Conservation (phyloP, 2,797 vertebrate genomes). For the Paedocypris micromegethes region DNA sequence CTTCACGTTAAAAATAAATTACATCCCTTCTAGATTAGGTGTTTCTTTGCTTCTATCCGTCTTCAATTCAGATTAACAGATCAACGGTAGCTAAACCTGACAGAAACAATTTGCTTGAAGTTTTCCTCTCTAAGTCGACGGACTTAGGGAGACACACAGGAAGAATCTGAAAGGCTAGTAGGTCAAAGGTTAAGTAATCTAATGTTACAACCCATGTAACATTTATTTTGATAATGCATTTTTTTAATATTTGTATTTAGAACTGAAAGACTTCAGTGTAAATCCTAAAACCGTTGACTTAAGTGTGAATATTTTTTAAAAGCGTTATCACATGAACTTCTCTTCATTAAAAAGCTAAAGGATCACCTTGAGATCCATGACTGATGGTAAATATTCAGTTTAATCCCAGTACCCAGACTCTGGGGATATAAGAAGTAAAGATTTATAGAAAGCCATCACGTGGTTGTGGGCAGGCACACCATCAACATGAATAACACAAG, state of each 20-base stretch:
- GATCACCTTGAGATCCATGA: no score
- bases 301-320: no score
- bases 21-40: conserved; percentile 25
- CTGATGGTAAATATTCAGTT: neutral
- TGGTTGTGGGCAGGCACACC: neutral
- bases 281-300: no score
- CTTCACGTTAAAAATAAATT: conserved; percentile 38
- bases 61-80: conserved; percentile 12
- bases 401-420: neutral
- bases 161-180: neutral
- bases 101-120: conserved; percentile 21
- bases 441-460: neutral
- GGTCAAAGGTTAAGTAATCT: neutral
- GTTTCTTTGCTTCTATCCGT: conserved; percentile 1
- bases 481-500: neutral
- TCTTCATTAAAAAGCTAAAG: no score
- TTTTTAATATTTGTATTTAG: no score
- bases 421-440: neutral
- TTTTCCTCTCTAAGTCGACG: conserved; percentile 9
- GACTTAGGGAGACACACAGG: neutral
- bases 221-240: no score
- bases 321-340: no score
- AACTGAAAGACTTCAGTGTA: no score
- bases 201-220: no score
- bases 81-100: conserved; percentile 16